Evolutionary conservation across 92 coral and sea anemone genomes (phyloP).

Genomic region (Epizoanthus stellaris): DNA sequence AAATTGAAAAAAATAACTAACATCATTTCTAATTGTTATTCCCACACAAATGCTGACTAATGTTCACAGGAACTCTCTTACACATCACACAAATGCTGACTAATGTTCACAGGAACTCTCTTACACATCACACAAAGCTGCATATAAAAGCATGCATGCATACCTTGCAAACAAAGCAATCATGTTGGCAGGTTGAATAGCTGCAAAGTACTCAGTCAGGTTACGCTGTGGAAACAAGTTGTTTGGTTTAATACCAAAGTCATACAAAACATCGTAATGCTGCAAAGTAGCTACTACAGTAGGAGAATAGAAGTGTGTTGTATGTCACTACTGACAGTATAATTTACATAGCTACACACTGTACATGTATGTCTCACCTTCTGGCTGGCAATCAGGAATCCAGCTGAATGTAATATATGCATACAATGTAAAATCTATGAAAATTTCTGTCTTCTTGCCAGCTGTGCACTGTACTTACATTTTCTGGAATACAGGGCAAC

Average conservation of each 20-base stretch:
- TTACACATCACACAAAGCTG: background rate
- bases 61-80: too few relatives aligned
- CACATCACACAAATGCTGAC: background rate
- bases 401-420: too few relatives aligned
- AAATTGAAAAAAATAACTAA: too few relatives aligned
- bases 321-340: background rate
- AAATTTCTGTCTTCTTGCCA: too few relatives aligned
- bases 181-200: slow-evolving; percentile 88
- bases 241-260: background rate
- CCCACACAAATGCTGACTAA: too few relatives aligned
- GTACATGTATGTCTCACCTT: too few relatives aligned
- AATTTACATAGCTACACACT: background rate
- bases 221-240: slow-evolving; percentile 72
- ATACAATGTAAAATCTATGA: too few relatives aligned
- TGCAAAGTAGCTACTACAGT: too few relatives aligned
- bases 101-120: too few relatives aligned
- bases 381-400: too few relatives aligned
- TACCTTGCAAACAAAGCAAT: slow-evolving; percentile 92
- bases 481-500: slow-evolving; percentile 93
- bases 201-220: slow-evolving; percentile 95
- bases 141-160: background rate
- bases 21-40: too few relatives aligned
- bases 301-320: too few relatives aligned
- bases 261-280: background rate
- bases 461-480: slow-evolving; percentile 65